Conservation (phyloP, 2,113 vertebrate species). For the Paedocypris sp. region DNA sequence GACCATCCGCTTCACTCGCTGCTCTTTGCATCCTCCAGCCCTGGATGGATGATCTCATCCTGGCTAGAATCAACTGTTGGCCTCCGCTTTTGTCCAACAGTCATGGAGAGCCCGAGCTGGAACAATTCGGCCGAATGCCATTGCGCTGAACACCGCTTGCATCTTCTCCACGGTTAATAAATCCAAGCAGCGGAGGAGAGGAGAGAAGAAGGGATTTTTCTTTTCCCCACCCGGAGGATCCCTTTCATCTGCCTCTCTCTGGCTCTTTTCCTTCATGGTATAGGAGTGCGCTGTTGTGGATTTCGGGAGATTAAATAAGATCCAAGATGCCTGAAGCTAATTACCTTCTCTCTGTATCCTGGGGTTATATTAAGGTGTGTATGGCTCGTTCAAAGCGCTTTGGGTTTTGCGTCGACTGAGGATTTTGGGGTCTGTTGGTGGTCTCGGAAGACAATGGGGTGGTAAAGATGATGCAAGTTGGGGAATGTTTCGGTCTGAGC, state of each 20-base stretch:
- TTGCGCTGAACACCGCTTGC: slow-evolving; percentile 1
- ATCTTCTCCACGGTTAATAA: slow-evolving; percentile 41
- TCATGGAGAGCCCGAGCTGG: slow-evolving; percentile 47
- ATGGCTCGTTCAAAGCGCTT: slow-evolving; percentile 14
- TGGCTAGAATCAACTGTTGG: not conserved
- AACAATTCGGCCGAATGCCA: slow-evolving; percentile 26
- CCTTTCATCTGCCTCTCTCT: slow-evolving; percentile 47
- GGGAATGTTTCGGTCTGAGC: slow-evolving; percentile 20
- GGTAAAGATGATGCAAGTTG: not conserved
- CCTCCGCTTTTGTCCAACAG: not conserved
- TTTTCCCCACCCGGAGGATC: slow-evolving; percentile 41
- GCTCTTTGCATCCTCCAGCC: slow-evolving; percentile 28
- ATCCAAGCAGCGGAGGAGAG: slow-evolving; percentile 27
- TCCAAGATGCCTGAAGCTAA: slow-evolving; percentile 75
- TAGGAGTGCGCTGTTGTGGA: slow-evolving; percentile 27
- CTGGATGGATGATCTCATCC: slow-evolving; percentile 9
- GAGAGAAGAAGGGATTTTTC: slow-evolving; percentile 39
- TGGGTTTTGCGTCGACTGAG: not conserved
- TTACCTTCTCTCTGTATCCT: slow-evolving; percentile 70
- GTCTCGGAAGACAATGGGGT: slow-evolving; percentile 17
- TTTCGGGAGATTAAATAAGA: slow-evolving; percentile 50
- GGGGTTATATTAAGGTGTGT: slow-evolving; percentile 75
- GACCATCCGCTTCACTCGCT: slow-evolving; percentile 37
- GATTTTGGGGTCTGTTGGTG: slow-evolving; percentile 21
- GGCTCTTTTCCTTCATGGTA: slow-evolving; percentile 11